These are phyloP conservation scores for Marronus borbonicus DNA, from an alignment of 2,888 invertebrate genomes.

Conservation along the genomic window DNA sequence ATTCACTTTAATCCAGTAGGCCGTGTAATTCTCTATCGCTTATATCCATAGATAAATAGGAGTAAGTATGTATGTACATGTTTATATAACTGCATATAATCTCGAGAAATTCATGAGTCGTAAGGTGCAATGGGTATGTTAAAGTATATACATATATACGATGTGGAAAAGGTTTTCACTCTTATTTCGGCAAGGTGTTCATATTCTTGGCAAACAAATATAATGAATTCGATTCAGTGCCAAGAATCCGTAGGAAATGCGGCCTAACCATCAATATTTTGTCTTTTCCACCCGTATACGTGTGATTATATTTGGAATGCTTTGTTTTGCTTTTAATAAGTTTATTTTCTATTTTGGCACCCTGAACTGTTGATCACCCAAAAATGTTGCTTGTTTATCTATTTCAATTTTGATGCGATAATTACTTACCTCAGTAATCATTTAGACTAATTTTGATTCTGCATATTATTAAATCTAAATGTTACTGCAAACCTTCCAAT, in stretches of 20 bases:
- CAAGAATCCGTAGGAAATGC: constrained; percentile 41
- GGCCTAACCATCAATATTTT: constrained; percentile 40
- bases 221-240: constrained; percentile 41
- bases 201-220: constrained; percentile 45
- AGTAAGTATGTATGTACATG: too few species aligned
- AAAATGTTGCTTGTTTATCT: not conserved
- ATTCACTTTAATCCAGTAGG: too few species aligned
- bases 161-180: too few species aligned
- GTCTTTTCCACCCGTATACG: constrained; percentile 26
- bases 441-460: too few species aligned
- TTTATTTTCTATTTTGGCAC: constrained; percentile 38
- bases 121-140: too few species aligned
- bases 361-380: constrained; percentile 1
- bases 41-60: too few species aligned
- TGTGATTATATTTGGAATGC: constrained; percentile 42
- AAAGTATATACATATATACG: too few species aligned
- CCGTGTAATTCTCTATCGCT: too few species aligned
- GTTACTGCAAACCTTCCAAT: too few species aligned
- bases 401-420: constrained; percentile 18
- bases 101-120: too few species aligned
- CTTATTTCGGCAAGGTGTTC: constrained; percentile 40
- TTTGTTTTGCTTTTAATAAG: constrained; percentile 42
- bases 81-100: too few species aligned
- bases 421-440: not conserved
- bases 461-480: too few species aligned